Conservation (phyloP, 92 coral and sea anemone species). For the Porites cylindrica region DNA sequence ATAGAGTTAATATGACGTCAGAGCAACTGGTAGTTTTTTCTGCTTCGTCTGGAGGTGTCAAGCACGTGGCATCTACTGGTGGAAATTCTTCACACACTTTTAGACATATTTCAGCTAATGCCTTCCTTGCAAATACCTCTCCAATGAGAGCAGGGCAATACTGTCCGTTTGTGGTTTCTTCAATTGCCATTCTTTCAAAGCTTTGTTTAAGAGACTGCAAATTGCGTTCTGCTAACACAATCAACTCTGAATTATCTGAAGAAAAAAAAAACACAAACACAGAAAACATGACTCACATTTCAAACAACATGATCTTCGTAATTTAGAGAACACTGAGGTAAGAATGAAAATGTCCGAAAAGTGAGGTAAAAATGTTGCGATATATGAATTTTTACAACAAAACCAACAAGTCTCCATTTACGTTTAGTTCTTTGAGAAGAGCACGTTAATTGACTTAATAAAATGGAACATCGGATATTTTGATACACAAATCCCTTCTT, state of each 20-base stretch:
- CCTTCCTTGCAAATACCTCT: conserved; percentile 63
- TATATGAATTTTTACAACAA: too few relatives aligned
- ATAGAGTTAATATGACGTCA: conserved; percentile 30
- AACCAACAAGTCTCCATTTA: too few relatives aligned
- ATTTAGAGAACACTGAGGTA: not conserved
- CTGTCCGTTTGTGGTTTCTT: conserved; percentile 15
- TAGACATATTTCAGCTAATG: conserved; percentile 63
- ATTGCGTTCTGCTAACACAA: not conserved
- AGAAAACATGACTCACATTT: not conserved
- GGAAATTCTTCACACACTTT: conserved; percentile 35
- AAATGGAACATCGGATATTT: too few relatives aligned
- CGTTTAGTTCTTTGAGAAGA: too few relatives aligned
- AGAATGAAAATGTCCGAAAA: too few relatives aligned
- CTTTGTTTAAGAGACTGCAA: conserved; percentile 22
- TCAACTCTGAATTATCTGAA: conserved; percentile 5
- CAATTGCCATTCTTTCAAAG: conserved; percentile 13
- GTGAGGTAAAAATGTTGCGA: too few relatives aligned
- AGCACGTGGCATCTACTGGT: not conserved
- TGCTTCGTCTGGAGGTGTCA: not conserved
- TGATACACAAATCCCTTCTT: too few relatives aligned
- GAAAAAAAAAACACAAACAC: not conserved
- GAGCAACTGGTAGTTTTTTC: not conserved
- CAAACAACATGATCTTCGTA: not conserved
- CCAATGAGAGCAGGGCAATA: conserved; percentile 50
- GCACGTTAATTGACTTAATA: too few relatives aligned